Evolutionary conservation across 1,140 invertebrate species (phyloP).

Genomic region (Teleogryllus occipitalis): DNA sequence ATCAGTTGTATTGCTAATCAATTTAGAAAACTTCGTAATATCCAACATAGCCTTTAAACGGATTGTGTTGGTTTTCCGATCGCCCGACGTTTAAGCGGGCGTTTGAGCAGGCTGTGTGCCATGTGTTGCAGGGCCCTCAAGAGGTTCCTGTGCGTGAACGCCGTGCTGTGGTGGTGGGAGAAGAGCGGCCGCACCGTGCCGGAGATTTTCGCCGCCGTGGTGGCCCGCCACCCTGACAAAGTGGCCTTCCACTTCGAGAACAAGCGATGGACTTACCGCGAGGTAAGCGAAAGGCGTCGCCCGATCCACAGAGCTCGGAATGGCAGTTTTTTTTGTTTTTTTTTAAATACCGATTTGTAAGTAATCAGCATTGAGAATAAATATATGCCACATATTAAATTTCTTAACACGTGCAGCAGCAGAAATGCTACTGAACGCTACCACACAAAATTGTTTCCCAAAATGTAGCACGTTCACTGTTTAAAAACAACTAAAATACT

Average conservation of each 20-base stretch:
- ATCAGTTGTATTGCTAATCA: no score
- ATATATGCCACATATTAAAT: not conserved
- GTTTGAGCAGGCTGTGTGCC: no score
- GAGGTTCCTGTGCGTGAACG: slow-evolving; percentile 7
- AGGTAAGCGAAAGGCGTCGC: not conserved
- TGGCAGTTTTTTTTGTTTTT: not conserved
- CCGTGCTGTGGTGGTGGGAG: slow-evolving; percentile 16
- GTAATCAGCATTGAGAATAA: not conserved
- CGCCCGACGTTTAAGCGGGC: no score
- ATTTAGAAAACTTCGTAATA: no score
- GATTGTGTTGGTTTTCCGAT: no score
- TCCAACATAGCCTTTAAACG: no score
- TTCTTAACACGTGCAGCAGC: not conserved
- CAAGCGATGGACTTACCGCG: slow-evolving; percentile 11
- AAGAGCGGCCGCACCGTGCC: slow-evolving; percentile 8
- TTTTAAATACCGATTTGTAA: not conserved
- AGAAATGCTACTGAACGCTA: not conserved
- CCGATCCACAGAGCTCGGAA: not conserved
- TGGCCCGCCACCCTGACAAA: slow-evolving; percentile 11
- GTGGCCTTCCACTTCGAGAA: slow-evolving; percentile 15
- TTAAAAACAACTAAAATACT: no score
- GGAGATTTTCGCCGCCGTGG: not conserved
- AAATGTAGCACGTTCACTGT: no score
- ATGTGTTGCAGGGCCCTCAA: slow-evolving; percentile 10
- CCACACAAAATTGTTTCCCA: not conserved